Conservation (phyloP, 2,113 vertebrate genomes). For the Calypte anna region DNA sequence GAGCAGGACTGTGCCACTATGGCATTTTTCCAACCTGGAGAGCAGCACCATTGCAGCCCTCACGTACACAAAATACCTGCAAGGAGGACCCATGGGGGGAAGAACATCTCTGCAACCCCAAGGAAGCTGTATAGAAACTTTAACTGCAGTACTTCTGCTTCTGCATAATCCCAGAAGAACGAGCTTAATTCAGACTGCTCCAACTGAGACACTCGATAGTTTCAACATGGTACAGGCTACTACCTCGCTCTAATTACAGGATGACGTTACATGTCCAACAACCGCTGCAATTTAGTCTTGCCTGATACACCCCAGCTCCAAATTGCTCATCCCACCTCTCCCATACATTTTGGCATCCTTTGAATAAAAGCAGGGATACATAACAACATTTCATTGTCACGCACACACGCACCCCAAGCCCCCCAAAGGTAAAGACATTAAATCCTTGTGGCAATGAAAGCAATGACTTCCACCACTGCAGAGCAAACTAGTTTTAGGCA, state of each 20-base stretch:
- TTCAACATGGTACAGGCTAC: slow-evolving; percentile 49
- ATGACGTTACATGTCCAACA: slow-evolving; percentile 73
- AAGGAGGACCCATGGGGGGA: not conserved
- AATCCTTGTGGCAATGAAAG: not conserved
- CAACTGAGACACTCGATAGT: slow-evolving; percentile 60
- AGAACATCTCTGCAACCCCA: not conserved
- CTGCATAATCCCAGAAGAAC: slow-evolving; percentile 18
- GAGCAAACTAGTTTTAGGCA: not conserved
- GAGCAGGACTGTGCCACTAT: not conserved
- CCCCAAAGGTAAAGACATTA: not conserved
- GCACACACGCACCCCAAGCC: not conserved
- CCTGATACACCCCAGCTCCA: slow-evolving; percentile 26
- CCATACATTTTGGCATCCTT: not conserved
- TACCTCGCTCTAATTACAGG: slow-evolving; percentile 74
- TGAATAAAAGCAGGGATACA: not conserved
- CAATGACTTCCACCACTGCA: not conserved
- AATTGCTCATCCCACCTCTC: slow-evolving; percentile 46
- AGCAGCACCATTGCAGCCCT: not conserved
- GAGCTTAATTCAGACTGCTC: not conserved
- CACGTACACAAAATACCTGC: not conserved
- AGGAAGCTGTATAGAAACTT: slow-evolving; percentile 4
- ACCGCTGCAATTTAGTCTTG: slow-evolving; percentile 66
- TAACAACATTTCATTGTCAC: not conserved
- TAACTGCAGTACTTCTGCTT: not conserved
- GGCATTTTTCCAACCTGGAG: not conserved